phyloP scores from a whole-genome alignment of 2,113 vertebrate species.

The Sceloporus tristichus region DNA sequence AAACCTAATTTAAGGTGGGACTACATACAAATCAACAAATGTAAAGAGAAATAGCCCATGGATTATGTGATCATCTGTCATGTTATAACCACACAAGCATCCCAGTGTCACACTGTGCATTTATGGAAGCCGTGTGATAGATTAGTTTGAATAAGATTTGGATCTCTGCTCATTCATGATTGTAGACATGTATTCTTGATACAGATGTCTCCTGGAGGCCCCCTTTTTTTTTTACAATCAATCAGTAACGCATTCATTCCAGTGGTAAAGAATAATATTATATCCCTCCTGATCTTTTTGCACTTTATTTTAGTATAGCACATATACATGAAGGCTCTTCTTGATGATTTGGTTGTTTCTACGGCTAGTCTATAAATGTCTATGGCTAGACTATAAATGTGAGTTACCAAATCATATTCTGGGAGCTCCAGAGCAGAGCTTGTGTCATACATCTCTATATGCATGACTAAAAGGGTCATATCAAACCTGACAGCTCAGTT shows the following conservation, averaged over 20 bases:
- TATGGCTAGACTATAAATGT: not conserved
- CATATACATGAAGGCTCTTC: not conserved
- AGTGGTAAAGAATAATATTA: not conserved
- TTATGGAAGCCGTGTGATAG: slow-evolving; percentile 2
- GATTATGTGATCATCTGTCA: not conserved
- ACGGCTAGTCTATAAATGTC: not conserved
- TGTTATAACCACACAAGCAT: not conserved
- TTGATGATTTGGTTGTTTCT: not conserved
- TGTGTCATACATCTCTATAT: not conserved
- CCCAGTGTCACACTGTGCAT: not conserved
- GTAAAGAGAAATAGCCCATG: slow-evolving; percentile 1
- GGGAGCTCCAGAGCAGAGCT: not conserved
- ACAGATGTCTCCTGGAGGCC: not conserved
- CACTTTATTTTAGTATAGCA: not conserved
- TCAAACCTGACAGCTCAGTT: not conserved
- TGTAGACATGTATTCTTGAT: not conserved
- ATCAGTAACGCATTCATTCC: not conserved
- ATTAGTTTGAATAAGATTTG: not conserved
- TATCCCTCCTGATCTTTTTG: not conserved
- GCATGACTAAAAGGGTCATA: not conserved
- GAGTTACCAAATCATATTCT: not conserved
- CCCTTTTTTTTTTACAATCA: not conserved
- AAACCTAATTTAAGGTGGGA: not conserved
- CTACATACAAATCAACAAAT: not conserved
- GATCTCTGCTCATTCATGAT: slow-evolving; percentile 6